Conservation (phyloP, 2,797 vertebrate genomes). For the Crenichthys baileyi region DNA sequence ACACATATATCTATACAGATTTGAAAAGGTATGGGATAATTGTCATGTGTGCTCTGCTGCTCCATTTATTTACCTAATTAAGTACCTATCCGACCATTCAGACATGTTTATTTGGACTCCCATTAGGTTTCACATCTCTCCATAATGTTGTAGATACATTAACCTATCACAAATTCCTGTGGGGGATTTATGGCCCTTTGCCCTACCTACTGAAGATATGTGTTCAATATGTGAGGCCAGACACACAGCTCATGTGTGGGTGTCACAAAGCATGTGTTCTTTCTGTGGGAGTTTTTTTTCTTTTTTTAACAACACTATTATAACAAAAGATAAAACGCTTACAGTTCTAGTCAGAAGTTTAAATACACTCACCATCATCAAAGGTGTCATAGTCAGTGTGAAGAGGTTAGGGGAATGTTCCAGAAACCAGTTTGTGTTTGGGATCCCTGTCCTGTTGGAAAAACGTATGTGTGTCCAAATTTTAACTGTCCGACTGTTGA, state of each 20-base stretch:
- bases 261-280: not conserved
- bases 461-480: not conserved
- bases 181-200: constrained; percentile 27
- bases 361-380: not conserved
- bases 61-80: constrained; percentile 39
- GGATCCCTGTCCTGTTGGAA: too few relatives aligned
- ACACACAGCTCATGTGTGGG: constrained; percentile 16
- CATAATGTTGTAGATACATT: constrained; percentile 47
- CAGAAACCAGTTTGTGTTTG: not conserved
- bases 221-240: constrained; percentile 42
- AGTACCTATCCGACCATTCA: constrained; percentile 41
- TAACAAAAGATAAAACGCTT: not conserved
- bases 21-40: constrained; percentile 4
- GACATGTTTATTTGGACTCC: constrained; percentile 55
- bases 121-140: constrained; percentile 54
- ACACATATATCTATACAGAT: constrained; percentile 10
- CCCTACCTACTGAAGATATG: constrained; percentile 12
- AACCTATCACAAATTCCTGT: constrained; percentile 30
- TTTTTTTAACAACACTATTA: not conserved
- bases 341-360: not conserved
- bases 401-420: not conserved
- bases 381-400: not conserved
- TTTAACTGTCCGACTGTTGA: not conserved
- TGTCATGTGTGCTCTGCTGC: constrained; percentile 4
- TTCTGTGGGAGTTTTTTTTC: not conserved